These are phyloP conservation scores for Luperina nickerlii DNA, from an alignment of 2,888 invertebrate genomes.

Conservation along the genomic window DNA sequence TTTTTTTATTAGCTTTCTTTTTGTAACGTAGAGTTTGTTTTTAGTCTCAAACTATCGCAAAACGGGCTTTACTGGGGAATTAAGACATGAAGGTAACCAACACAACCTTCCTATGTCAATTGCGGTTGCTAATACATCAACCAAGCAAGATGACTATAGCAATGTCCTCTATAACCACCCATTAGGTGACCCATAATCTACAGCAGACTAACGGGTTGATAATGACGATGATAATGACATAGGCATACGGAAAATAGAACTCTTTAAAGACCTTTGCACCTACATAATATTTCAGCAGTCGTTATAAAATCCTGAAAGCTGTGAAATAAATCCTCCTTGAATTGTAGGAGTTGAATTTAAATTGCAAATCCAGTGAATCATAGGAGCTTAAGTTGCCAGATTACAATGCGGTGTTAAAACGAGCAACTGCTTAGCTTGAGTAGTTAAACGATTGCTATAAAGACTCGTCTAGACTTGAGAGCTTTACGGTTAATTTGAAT, in stretches of 20 bases:
- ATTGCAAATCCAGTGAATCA: constrained; percentile 58
- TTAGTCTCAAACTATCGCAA: background rate
- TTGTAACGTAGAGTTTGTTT: background rate
- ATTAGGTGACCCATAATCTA: background rate
- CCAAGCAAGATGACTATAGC: background rate
- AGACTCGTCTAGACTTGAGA: constrained; percentile 18
- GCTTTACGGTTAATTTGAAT: constrained; percentile 18
- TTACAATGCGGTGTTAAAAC: constrained; percentile 42
- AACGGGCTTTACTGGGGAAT: background rate
- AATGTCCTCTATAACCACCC: background rate
- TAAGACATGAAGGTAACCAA: background rate
- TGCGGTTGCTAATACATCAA: background rate
- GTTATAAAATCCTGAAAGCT: background rate
- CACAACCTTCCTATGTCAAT: background rate
- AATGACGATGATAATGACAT: background rate
- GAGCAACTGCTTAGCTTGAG: constrained; percentile 12
- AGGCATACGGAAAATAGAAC: background rate
- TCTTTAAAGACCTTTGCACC: background rate
- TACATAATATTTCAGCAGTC: background rate
- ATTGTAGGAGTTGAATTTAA: constrained; percentile 53
- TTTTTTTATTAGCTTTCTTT: background rate
- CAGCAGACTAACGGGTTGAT: background rate
- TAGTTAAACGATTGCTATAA: constrained; percentile 27
- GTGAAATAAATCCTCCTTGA: constrained; percentile 25
- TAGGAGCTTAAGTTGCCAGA: constrained; percentile 31